A percentile compares a stretch with the other conserved stretches of the same genome.
Conservation (phyloP, 2,113 vertebrate species). For the Pachycephala philippinensis region DNA sequence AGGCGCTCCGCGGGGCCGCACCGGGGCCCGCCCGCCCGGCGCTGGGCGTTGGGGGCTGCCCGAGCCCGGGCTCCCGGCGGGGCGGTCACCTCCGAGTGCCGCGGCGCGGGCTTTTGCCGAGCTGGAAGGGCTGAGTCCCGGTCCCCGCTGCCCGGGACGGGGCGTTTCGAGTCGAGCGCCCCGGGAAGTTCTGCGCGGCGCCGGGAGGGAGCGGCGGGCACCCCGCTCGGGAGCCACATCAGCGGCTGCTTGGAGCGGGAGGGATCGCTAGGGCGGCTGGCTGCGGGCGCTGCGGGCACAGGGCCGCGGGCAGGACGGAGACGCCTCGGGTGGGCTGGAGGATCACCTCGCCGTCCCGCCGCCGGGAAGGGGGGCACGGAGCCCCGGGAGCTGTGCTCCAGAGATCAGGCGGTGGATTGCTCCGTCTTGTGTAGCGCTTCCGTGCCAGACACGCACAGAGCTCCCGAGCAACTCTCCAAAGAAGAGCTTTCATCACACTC, state of each 20-base stretch:
- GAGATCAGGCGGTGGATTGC: accelerated
- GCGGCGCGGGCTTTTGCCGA: background rate
- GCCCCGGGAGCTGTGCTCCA: background rate
- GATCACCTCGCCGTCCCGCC: background rate
- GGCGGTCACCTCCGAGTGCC: no score
- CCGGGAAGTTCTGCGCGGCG: background rate
- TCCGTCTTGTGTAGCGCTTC: background rate
- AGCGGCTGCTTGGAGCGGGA: background rate
- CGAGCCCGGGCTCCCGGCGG: background rate
- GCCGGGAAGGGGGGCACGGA: background rate
- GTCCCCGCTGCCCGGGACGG: background rate
- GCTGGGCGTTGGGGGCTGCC: background rate
- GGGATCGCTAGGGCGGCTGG: background rate
- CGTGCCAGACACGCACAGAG: accelerated
- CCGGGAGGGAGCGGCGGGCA: background rate
- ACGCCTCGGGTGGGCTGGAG: background rate
- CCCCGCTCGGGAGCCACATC: background rate
- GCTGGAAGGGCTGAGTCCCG: background rate
- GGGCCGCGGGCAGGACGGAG: background rate
- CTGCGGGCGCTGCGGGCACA: background rate
- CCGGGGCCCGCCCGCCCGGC: background rate
- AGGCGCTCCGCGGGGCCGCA: background rate
- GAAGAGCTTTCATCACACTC: background rate
- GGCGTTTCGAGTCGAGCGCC: no score
- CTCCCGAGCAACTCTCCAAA: background rate